Evolutionary conservation across 2,113 vertebrate genomes (phyloP).

Genomic region (Colius striatus): DNA sequence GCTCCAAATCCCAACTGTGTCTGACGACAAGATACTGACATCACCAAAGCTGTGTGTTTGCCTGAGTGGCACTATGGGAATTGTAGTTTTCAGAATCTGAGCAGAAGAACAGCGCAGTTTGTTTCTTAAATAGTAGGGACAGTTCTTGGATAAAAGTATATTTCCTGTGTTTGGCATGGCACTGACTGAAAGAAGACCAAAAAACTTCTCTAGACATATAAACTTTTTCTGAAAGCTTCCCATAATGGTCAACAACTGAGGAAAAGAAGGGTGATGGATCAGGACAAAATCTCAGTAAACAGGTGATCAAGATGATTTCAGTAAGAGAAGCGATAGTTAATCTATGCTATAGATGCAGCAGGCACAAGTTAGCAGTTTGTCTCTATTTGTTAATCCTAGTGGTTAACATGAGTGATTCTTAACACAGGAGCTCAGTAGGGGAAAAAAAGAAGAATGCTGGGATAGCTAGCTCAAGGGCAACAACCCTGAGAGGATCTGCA

Average conservation of each 20-base stretch:
- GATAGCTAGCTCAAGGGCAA: neutral
- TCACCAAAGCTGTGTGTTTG: constrained; percentile 14
- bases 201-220: neutral
- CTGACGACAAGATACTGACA: constrained; percentile 4
- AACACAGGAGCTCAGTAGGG: neutral
- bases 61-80: constrained; percentile 47
- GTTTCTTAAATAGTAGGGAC: neutral
- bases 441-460: neutral
- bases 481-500: neutral
- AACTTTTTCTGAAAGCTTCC: neutral
- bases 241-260: neutral
- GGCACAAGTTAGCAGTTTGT: neutral
- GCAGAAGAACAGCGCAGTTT: neutral
- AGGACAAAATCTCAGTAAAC: neutral
- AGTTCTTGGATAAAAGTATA: neutral
- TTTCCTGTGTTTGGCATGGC: neutral
- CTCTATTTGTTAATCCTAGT: neutral
- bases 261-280: neutral
- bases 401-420: neutral
- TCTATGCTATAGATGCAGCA: neutral
- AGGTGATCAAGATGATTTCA: neutral
- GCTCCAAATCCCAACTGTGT: constrained; percentile 24
- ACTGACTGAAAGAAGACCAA: neutral
- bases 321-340: neutral
- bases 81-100: constrained; percentile 20